phyloP scores from a whole-genome alignment of 2,888 invertebrate genomes.

The Athalia circularis region DNA sequence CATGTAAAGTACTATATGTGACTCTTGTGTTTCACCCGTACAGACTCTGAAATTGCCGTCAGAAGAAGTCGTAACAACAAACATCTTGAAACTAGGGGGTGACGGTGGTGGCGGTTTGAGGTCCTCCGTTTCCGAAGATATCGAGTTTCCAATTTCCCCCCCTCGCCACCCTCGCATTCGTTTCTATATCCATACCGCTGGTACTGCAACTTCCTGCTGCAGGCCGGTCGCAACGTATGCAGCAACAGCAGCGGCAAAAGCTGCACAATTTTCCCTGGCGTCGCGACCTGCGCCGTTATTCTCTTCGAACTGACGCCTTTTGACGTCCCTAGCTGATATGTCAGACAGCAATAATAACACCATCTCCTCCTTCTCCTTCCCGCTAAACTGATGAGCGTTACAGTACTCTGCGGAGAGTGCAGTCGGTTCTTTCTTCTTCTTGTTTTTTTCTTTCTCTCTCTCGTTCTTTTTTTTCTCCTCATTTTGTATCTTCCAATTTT shows the following conservation, averaged over 20 bases:
- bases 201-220: too few species aligned
- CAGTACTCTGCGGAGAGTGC: background rate
- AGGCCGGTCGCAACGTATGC: background rate
- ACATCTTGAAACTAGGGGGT: slow-evolving; percentile 59
- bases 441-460: background rate
- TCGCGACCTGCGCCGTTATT: slow-evolving; percentile 22
- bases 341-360: slow-evolving; percentile 40
- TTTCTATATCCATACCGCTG: too few species aligned
- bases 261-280: slow-evolving; percentile 9
- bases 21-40: too few species aligned
- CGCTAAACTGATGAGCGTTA: background rate
- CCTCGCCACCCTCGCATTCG: too few species aligned
- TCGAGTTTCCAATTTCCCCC: slow-evolving; percentile 64
- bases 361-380: background rate
- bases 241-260: background rate
- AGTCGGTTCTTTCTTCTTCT: background rate
- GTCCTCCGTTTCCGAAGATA: slow-evolving; percentile 52
- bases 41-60: slow-evolving; percentile 15
- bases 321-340: slow-evolving; percentile 17
- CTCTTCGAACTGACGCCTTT: slow-evolving; percentile 16
- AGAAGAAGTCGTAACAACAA: slow-evolving; percentile 64
- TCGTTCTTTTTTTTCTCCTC: background rate
- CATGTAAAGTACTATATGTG: background rate
- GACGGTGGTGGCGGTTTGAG: background rate
- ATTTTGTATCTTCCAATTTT: too few species aligned